phyloP scores from a whole-genome alignment of 2,888 invertebrate genomes.

The Epinotia brunnichana region DNA sequence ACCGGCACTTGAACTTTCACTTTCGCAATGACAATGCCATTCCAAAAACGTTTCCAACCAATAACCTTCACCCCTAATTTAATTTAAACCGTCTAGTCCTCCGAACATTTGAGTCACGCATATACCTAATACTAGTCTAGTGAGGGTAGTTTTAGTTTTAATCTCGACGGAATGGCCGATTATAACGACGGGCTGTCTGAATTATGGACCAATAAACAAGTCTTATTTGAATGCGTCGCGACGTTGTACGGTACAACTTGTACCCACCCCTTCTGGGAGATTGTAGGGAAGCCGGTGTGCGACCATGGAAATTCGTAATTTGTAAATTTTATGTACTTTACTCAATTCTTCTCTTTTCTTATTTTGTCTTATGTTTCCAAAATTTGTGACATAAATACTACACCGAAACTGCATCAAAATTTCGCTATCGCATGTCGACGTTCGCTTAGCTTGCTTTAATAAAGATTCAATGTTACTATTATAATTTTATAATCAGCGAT shows the following conservation, averaged over 20 bases:
- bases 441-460: too few relatives aligned
- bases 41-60: constrained; percentile 27
- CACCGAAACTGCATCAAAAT: too few relatives aligned
- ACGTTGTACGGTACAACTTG: too few relatives aligned
- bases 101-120: constrained; percentile 63
- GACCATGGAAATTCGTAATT: constrained; percentile 7
- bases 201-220: constrained; percentile 77
- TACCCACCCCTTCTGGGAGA: constrained; percentile 51
- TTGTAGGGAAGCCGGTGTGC: not conserved
- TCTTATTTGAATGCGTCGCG: constrained; percentile 71
- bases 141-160: constrained; percentile 72
- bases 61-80: constrained; percentile 44
- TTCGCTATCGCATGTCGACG: too few relatives aligned
- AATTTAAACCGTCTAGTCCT: constrained; percentile 51
- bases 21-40: constrained; percentile 33
- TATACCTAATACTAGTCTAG: constrained; percentile 49
- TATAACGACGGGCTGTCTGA: constrained; percentile 68
- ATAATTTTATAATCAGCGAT: too few relatives aligned
- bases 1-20: constrained; percentile 24
- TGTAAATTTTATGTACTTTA: not conserved
- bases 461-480: too few relatives aligned
- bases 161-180: constrained; percentile 74
- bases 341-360: too few relatives aligned
- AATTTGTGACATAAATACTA: too few relatives aligned
- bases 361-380: too few relatives aligned